Evolutionary conservation across 2,888 invertebrate genomes (phyloP).

Genomic region (Barypeithes pellucidus): DNA sequence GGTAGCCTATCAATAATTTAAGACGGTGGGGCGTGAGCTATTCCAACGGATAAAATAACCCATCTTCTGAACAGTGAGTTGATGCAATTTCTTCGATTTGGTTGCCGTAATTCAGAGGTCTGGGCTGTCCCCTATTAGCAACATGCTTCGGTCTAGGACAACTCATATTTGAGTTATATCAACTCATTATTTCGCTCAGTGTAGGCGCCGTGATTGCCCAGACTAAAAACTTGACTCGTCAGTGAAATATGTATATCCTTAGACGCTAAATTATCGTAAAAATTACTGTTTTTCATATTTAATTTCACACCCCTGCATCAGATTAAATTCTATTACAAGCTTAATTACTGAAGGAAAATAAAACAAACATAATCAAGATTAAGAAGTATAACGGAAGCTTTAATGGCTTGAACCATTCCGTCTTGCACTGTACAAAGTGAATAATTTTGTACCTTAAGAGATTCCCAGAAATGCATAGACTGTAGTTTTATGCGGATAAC

Average conservation of each 20-base stretch:
- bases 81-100: too few species aligned
- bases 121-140: too few species aligned
- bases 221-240: conserved; percentile 10
- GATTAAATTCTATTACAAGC: conserved; percentile 49
- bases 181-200: too few species aligned
- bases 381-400: conserved; percentile 48
- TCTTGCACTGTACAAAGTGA: conserved; percentile 43
- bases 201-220: too few species aligned
- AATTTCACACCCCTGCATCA: conserved; percentile 46
- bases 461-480: neutral
- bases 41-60: too few species aligned
- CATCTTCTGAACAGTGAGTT: too few species aligned
- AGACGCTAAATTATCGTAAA: conserved; percentile 34
- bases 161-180: too few species aligned
- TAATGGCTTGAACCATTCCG: conserved; percentile 46
- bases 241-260: conserved; percentile 28
- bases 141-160: too few species aligned
- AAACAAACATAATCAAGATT: conserved; percentile 52
- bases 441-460: conserved; percentile 43
- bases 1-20: too few species aligned
- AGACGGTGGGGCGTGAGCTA: too few species aligned
- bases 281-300: conserved; percentile 48
- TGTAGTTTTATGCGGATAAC: too few species aligned
- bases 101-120: too few species aligned
- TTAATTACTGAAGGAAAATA: conserved; percentile 50